Evolutionary conservation across 2,888 invertebrate genomes (phyloP).

Genomic region (Polyploca ridens): DNA sequence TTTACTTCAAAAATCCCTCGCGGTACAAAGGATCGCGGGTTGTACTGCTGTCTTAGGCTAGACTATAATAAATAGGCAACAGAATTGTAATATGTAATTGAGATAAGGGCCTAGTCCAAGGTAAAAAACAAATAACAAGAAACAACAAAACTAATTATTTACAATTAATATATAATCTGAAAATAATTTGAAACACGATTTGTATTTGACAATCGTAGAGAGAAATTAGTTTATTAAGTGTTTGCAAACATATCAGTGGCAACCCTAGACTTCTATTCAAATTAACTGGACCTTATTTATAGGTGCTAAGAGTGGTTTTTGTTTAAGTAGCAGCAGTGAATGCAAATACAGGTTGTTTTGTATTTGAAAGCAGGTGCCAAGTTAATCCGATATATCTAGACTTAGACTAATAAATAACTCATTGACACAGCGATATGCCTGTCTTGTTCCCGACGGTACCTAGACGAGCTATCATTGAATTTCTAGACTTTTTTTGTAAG

Average conservation of each 20-base stretch:
- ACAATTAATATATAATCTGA: neutral
- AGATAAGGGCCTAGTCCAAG: neutral
- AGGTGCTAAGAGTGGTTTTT: neutral
- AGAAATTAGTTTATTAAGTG: constrained; percentile 6
- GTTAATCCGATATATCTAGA: neutral
- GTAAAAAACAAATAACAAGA: neutral
- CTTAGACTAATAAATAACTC: constrained; percentile 2
- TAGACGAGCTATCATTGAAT: neutral
- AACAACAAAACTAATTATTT: neutral
- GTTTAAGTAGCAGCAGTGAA: neutral
- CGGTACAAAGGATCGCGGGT: no score
- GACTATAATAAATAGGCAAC: no score
- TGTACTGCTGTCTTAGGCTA: no score
- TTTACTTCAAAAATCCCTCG: no score
- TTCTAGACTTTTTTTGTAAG: neutral
- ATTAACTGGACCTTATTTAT: neutral
- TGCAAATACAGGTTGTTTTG: neutral
- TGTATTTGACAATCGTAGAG: neutral
- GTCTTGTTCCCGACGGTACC: neutral
- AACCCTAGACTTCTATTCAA: neutral
- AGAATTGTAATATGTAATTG: no score
- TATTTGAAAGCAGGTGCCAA: constrained; percentile 4
- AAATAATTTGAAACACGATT: neutral
- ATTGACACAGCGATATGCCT: neutral
- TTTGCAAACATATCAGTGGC: neutral